These are phyloP conservation scores for Dinoponera quadriceps DNA, from an alignment of 1,140 invertebrate genomes.

Conservation along the genomic window DNA sequence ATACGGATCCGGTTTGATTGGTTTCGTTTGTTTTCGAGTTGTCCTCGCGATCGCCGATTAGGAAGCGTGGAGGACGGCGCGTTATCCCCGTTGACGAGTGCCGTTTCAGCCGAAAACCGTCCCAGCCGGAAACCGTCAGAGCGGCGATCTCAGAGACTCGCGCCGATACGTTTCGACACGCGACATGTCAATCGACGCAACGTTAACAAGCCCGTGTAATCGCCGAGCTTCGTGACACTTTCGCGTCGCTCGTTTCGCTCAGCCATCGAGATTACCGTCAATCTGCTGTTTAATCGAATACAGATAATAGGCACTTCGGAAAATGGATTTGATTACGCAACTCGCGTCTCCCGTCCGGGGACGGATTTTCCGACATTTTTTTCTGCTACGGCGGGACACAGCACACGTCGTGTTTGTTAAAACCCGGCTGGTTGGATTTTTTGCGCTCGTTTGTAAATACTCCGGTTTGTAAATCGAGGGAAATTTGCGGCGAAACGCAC, in stretches of 20 bases:
- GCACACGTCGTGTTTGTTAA: neutral
- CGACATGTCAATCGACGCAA: neutral
- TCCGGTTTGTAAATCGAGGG: neutral
- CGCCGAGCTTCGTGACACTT: slow-evolving; percentile 4
- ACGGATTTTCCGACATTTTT: slow-evolving; percentile 2
- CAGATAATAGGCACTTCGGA: slow-evolving; percentile 6
- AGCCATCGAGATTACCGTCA: slow-evolving; percentile 20
- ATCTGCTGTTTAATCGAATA: slow-evolving; percentile 8
- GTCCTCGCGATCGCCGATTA: no score
- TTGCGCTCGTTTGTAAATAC: neutral
- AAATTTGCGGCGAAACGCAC: slow-evolving; percentile 5
- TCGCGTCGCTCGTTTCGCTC: neutral
- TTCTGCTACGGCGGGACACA: neutral
- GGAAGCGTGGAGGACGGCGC: no score
- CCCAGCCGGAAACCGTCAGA: no score
- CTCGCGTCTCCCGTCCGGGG: neutral
- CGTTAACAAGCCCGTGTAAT: neutral
- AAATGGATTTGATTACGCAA: slow-evolving; percentile 5
- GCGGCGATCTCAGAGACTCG: neutral
- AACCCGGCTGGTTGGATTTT: slow-evolving; percentile 24
- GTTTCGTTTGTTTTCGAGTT: no score
- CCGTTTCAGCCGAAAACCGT: no score
- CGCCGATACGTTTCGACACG: neutral
- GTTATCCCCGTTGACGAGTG: no score
- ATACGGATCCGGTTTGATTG: no score